A percentile compares a stretch with the other conserved stretches of the same genome.
Evolutionary conservation across 2,797 vertebrate species (phyloP).

Genomic region (Hypotaenidia okinawae): DNA sequence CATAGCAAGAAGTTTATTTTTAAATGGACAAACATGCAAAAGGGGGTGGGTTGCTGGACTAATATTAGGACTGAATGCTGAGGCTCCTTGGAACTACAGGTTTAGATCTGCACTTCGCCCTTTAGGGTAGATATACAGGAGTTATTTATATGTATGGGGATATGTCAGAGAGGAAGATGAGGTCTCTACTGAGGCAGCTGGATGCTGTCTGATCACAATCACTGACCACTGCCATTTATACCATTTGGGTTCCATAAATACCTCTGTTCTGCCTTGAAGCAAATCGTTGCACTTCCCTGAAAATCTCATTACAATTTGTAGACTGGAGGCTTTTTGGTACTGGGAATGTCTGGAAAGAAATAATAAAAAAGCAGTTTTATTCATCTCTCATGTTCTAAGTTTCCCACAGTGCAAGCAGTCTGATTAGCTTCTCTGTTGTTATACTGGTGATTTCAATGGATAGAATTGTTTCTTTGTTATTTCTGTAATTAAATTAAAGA

Average conservation of each 20-base stretch:
- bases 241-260: neutral
- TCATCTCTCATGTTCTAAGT: neutral
- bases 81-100: constrained; percentile 13
- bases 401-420: neutral
- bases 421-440: neutral
- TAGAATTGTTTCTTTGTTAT: neutral
- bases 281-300: neutral
- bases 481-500: neutral
- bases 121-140: constrained; percentile 16
- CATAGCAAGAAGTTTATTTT: constrained; percentile 34
- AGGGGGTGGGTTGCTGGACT: neutral
- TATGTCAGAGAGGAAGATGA: constrained; percentile 11
- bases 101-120: constrained; percentile 57
- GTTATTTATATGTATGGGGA: constrained; percentile 52
- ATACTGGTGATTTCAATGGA: neutral
- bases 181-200: neutral
- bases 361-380: neutral
- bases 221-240: neutral
- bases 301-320: neutral
- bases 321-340: neutral
- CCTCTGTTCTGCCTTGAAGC: neutral
- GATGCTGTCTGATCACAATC: neutral
- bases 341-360: neutral
- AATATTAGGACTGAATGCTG: constrained; percentile 30
- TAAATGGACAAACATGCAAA: constrained; percentile 1